A percentile compares a stretch with the other conserved stretches of the same genome.
phyloP scores from a whole-genome alignment of 2,113 vertebrate genomes.

The Greenwoodochromis staneri region DNA sequence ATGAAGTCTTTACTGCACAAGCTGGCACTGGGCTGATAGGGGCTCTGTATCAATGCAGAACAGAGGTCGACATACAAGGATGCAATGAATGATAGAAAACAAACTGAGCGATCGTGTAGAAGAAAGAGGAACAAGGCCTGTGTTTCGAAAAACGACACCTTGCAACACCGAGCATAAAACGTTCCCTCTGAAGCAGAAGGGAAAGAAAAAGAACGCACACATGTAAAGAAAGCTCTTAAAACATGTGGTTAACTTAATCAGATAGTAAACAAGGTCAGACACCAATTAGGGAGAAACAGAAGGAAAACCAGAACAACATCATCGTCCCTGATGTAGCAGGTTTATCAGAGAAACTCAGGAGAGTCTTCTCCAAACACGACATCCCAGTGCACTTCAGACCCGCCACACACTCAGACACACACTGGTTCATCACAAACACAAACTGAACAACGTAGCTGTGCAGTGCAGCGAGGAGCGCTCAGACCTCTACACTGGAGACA shows the following conservation, averaged over 20 bases:
- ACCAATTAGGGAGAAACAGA: background rate
- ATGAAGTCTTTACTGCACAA: background rate
- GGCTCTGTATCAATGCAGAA: background rate
- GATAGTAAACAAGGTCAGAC: background rate
- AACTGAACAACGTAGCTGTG: background rate
- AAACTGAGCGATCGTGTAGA: background rate
- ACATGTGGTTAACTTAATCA: background rate
- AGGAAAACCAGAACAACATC: background rate
- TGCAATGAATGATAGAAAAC: background rate
- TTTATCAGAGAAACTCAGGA: background rate
- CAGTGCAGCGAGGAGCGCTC: background rate
- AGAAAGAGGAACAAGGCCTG: background rate
- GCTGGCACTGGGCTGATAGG: background rate
- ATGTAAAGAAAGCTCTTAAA: background rate
- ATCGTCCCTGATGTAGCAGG: background rate
- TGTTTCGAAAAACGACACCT: background rate
- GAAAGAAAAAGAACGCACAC: background rate
- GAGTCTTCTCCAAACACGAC: background rate
- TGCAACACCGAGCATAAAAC: background rate
- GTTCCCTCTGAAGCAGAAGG: background rate
- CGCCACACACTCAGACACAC: too few species aligned
- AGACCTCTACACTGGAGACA: background rate
- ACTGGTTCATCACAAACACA: too few species aligned
- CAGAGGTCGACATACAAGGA: background rate
- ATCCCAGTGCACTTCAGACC: background rate